These are phyloP conservation scores for Rhinichthys osculus DNA, from an alignment of 2,797 vertebrate species.

Conservation along the genomic window DNA sequence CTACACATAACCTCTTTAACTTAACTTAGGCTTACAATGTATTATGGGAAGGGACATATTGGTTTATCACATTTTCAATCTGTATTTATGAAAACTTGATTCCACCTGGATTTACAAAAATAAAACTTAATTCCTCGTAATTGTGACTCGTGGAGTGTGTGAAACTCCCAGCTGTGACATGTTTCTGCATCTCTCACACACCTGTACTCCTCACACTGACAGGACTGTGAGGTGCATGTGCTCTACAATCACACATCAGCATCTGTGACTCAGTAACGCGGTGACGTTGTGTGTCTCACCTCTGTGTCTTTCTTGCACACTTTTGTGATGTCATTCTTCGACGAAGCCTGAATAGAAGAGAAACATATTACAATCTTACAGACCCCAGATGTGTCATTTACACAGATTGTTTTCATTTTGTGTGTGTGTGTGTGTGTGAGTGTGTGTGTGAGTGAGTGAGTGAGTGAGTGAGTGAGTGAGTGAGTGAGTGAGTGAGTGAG, in stretches of 20 bases:
- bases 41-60: background rate
- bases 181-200: background rate
- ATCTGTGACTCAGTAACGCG: no score
- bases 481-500: no score
- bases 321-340: conserved; percentile 93
- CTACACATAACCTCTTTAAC: no score
- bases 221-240: background rate
- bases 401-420: no score
- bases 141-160: background rate
- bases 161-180: background rate
- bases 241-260: background rate
- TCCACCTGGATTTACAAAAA: background rate
- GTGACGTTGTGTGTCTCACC: conserved; percentile 75
- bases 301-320: conserved; percentile 96
- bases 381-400: background rate
- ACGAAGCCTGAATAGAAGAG: conserved; percentile 84
- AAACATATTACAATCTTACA: background rate
- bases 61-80: background rate
- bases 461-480: no score
- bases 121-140: background rate
- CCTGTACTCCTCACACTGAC: background rate
- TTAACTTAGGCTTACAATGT: background rate
- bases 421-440: background rate
- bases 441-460: no score
- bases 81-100: background rate